Percentiles rank a stretch among this genome's conserved stretches.
phyloP scores from a whole-genome alignment of 53 echinoderm and acorn worm species.

The Astropecten irregularis region DNA sequence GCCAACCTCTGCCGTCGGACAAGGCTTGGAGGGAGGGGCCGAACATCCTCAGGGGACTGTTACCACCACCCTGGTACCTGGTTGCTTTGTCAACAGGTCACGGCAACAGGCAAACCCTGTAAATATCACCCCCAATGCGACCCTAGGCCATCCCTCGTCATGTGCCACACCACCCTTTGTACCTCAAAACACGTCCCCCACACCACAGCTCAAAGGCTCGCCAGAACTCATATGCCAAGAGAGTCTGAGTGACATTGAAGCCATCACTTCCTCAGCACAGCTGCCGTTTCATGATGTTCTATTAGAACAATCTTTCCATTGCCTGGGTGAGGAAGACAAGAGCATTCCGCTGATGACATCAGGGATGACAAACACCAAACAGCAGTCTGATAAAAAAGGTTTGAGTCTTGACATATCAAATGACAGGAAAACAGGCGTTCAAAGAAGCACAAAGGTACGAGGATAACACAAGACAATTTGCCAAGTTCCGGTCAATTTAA shows the following conservation, averaged over 20 bases:
- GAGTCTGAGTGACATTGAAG: background rate
- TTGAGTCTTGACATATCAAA: slow-evolving; percentile 53
- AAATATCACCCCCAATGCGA: background rate
- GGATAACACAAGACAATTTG: background rate
- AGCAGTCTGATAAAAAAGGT: slow-evolving; percentile 29
- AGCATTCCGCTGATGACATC: background rate
- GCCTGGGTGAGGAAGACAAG: background rate
- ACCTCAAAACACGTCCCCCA: background rate
- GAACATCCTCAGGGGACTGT: background rate
- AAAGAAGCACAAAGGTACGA: slow-evolving; percentile 19
- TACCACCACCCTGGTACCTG: background rate
- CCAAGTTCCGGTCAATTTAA: background rate
- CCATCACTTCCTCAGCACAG: background rate
- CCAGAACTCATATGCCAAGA: background rate
- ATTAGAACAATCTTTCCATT: background rate
- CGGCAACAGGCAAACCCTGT: background rate
- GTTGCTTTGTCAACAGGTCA: background rate
- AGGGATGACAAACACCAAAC: background rate
- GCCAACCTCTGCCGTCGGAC: background rate
- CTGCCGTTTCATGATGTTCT: slow-evolving; percentile 15
- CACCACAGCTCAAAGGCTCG: background rate
- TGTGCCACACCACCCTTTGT: background rate
- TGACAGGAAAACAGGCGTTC: slow-evolving; percentile 47
- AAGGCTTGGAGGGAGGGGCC: background rate
- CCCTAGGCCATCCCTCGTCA: background rate